Percentiles rank a stretch among this genome's conserved stretches.
Evolutionary conservation across 2,113 vertebrate species (phyloP).

Genomic region (Ptychochromis oligacanthus): DNA sequence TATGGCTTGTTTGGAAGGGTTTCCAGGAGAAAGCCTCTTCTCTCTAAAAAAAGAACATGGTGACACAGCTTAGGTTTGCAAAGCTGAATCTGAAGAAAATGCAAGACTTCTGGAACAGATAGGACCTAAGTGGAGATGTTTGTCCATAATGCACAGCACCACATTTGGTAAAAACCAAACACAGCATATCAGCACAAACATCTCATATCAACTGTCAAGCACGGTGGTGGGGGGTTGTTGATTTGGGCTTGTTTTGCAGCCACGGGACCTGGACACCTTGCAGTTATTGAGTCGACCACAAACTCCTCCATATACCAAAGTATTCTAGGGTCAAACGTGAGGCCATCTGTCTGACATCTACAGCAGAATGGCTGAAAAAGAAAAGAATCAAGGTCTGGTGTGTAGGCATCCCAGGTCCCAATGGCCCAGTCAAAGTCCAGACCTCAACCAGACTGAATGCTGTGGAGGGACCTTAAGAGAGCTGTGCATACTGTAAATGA

Average conservation of each 20-base stretch:
- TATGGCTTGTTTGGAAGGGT: too few species aligned
- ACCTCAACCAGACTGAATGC: not conserved
- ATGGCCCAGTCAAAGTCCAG: not conserved
- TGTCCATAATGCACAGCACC: too few species aligned
- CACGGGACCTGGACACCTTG: too few species aligned
- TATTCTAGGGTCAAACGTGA: not conserved
- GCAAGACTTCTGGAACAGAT: not conserved
- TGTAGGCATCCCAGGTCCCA: too few species aligned
- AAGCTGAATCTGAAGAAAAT: not conserved
- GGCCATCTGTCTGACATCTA: not conserved
- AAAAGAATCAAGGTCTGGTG: not conserved
- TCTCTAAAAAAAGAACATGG: not conserved
- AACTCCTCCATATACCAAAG: too few species aligned
- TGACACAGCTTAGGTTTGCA: too few species aligned
- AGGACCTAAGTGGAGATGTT: not conserved
- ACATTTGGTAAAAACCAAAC: not conserved
- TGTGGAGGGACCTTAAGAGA: not conserved
- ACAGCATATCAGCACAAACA: too few species aligned
- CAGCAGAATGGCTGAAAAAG: not conserved
- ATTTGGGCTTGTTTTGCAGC: too few species aligned
- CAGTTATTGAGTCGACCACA: not conserved
- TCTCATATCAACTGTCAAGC: not conserved
- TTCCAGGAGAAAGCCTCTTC: too few species aligned
- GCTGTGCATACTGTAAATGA: not conserved
- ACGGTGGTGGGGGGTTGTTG: too few species aligned